A percentile compares a stretch with the other conserved stretches of the same genome.
phyloP scores from a whole-genome alignment of 2,797 vertebrate genomes.

The Microctenopoma lineatum region DNA sequence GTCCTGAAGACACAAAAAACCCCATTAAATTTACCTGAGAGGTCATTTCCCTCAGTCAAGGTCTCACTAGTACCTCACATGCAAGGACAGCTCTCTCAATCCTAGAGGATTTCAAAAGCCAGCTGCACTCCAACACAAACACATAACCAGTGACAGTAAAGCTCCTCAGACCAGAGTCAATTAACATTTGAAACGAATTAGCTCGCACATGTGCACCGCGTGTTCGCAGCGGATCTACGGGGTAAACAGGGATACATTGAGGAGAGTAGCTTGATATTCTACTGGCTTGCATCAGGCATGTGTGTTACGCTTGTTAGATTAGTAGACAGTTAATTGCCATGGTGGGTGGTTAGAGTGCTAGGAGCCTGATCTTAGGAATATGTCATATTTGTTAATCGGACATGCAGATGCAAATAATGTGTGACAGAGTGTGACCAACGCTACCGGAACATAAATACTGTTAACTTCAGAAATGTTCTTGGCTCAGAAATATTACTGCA shows the following conservation, averaged over 20 bases:
- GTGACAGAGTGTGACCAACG: constrained; percentile 82
- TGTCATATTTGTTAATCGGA: constrained; percentile 83
- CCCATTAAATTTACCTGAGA: constrained; percentile 31
- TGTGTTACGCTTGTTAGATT: constrained; percentile 82
- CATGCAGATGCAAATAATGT: constrained; percentile 80
- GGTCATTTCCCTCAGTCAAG: constrained; percentile 20
- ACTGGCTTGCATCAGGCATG: constrained; percentile 83
- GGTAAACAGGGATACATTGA: constrained; percentile 66
- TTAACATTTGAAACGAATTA: constrained; percentile 46
- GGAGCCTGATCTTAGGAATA: constrained; percentile 82
- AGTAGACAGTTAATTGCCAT: constrained; percentile 84
- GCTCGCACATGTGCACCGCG: constrained; percentile 31
- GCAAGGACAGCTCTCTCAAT: constrained; percentile 31
- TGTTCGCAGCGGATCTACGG: constrained; percentile 48
- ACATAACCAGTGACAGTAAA: constrained; percentile 28
- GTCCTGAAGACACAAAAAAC: constrained; percentile 51
- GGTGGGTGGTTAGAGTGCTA: constrained; percentile 82
- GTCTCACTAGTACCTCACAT: constrained; percentile 31
- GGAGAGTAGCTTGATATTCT: constrained; percentile 72
- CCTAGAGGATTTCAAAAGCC: constrained; percentile 30
- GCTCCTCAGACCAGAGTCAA: constrained; percentile 44
- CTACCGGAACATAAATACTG: constrained; percentile 74
- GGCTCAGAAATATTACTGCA: constrained; percentile 69
- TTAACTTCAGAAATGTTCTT: constrained; percentile 83
- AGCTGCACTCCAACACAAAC: constrained; percentile 34